phyloP scores from a whole-genome alignment of 1,140 invertebrate species.

The Eriocheir sinensis region DNA sequence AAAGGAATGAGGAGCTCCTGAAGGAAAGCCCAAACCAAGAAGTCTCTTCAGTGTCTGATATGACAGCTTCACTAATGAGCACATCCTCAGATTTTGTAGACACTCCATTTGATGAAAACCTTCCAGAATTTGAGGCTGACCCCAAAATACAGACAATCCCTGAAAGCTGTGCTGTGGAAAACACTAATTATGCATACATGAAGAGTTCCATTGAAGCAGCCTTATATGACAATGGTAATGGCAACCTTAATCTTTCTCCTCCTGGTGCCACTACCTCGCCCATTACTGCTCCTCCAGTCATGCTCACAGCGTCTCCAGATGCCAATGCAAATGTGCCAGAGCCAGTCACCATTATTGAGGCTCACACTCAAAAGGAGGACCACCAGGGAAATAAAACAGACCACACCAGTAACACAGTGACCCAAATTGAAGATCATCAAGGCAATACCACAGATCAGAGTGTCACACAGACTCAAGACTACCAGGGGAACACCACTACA shows the following conservation, averaged over 20 bases:
- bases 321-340: constrained; percentile 58
- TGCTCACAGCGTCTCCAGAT: constrained; percentile 41
- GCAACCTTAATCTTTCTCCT: neutral
- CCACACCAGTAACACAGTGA: too few relatives aligned
- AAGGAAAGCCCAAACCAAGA: constrained; percentile 67
- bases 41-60: constrained; percentile 62
- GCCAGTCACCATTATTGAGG: neutral
- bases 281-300: neutral
- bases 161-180: constrained; percentile 44
- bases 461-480: too few relatives aligned
- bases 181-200: constrained; percentile 19
- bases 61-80: constrained; percentile 67
- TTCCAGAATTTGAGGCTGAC: constrained; percentile 62
- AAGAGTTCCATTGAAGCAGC: constrained; percentile 60
- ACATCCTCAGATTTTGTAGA: constrained; percentile 69
- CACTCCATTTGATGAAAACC: constrained; percentile 70
- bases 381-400: too few relatives aligned
- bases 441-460: constrained; percentile 27
- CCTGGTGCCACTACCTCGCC: neutral
- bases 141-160: constrained; percentile 11
- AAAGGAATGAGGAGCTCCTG: neutral
- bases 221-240: constrained; percentile 44
- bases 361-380: too few relatives aligned
- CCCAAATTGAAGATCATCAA: constrained; percentile 17
- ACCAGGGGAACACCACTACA: too few relatives aligned